A percentile compares a stretch with the other conserved stretches of the same genome.
These are phyloP conservation scores for Crioceris asparagi DNA, from an alignment of 2,888 invertebrate genomes.

Conservation along the genomic window DNA sequence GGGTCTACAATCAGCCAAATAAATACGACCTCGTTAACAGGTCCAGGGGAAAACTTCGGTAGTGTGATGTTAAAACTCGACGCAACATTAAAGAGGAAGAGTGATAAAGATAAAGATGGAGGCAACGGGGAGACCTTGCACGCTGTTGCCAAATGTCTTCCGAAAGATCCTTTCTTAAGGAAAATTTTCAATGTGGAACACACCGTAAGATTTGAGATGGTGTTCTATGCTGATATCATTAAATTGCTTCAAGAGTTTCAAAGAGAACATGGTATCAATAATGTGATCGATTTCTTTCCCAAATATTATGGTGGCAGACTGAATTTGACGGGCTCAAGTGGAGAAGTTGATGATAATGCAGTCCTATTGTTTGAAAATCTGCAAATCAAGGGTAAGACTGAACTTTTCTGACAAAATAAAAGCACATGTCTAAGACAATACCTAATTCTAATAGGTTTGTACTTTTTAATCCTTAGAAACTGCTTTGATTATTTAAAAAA, in stretches of 20 bases:
- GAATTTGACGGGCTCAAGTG: constrained; percentile 16
- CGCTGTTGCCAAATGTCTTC: constrained; percentile 1
- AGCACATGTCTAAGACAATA: no score
- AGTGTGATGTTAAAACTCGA: background rate
- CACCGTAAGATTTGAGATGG: constrained; percentile 43
- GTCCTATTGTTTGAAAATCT: constrained; percentile 44
- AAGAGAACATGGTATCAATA: constrained; percentile 32
- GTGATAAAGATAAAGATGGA: no score
- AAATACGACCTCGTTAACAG: no score
- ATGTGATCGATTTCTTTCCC: constrained; percentile 34
- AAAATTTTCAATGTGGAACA: constrained; percentile 40
- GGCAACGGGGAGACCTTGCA: background rate
- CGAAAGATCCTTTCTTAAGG: constrained; percentile 33
- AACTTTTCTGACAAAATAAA: no score
- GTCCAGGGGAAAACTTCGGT: background rate
- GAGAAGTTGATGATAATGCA: constrained; percentile 40
- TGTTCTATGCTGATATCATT: constrained; percentile 39
- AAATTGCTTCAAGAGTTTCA: constrained; percentile 39
- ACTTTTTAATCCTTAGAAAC: no score
- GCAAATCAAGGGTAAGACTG: constrained; percentile 34
- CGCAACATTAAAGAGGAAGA: background rate
- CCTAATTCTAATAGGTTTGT: no score
- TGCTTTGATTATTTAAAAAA: no score
- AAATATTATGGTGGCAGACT: constrained; percentile 22
- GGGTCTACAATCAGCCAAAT: no score